These are phyloP conservation scores for Lepas anatifera DNA, from an alignment of 2,888 invertebrate species.

Conservation along the genomic window DNA sequence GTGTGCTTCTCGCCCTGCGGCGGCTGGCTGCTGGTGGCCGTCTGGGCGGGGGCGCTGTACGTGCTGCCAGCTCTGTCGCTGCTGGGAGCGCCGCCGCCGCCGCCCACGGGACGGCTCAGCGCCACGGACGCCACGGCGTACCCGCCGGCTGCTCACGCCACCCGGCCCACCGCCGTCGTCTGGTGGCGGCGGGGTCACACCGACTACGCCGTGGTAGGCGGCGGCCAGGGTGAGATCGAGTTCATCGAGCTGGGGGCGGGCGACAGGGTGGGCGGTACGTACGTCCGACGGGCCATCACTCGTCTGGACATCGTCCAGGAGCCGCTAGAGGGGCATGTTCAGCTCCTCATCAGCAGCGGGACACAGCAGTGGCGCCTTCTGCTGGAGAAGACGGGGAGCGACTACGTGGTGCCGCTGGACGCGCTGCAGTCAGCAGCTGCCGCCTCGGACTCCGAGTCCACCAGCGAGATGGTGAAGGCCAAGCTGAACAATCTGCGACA, in stretches of 20 bases:
- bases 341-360: constrained; percentile 44
- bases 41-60: background rate
- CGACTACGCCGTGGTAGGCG: constrained; percentile 29
- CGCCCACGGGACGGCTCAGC: background rate
- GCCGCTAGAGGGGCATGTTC: constrained; percentile 38
- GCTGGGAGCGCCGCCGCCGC: background rate
- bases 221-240: constrained; percentile 43
- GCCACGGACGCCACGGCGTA: background rate
- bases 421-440: background rate
- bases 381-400: constrained; percentile 59
- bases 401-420: background rate
- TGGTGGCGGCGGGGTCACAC: background rate
- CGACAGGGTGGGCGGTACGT: constrained; percentile 50
- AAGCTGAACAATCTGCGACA: constrained; percentile 50
- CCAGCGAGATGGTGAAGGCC: constrained; percentile 35
- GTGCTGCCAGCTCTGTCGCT: background rate
- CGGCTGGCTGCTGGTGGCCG: constrained; percentile 52
- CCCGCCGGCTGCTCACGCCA: background rate
- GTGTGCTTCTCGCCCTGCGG: constrained; percentile 74
- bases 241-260: constrained; percentile 59
- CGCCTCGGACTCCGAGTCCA: background rate
- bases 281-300: constrained; percentile 47
- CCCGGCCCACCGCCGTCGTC: background rate
- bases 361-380: constrained; percentile 70
- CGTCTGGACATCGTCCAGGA: constrained; percentile 57